Conservation (phyloP, 2,113 vertebrate species). For the Mus musculus region GRCm39 chr2:76055501-76056000, state of each 20-base stretch:
- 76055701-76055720: slow-evolving; percentile 21
- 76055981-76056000: neutral
- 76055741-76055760: slow-evolving; percentile 22
- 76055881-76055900: neutral
- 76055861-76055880: neutral
- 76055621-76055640: neutral
- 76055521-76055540: neutral
- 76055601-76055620: neutral
- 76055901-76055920: neutral
- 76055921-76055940: neutral
- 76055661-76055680: neutral
- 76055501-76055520: neutral
- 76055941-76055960: neutral
- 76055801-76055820: neutral
- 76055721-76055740: neutral
- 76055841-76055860: neutral
- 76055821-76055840: neutral
- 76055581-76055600: neutral
- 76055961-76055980: neutral
- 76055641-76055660: neutral
- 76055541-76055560: too few species aligned
- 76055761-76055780: neutral
- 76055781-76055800: neutral
- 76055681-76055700: neutral
- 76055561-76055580: neutral